Evolutionary conservation across 1,140 invertebrate genomes (phyloP).

Genomic region (Drosophila pruinosa): DNA sequence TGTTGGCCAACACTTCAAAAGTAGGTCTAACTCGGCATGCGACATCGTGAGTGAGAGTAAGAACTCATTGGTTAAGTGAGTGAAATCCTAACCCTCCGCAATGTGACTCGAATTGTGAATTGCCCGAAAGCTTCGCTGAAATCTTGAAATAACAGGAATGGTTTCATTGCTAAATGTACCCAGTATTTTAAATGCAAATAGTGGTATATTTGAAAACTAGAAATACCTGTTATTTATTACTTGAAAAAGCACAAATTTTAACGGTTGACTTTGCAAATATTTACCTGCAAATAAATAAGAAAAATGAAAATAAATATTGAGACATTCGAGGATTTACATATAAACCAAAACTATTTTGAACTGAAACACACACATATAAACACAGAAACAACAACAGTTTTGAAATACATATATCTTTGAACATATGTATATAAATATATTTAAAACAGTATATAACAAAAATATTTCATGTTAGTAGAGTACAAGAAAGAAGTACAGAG

Average conservation of each 20-base stretch:
- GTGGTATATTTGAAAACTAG: conserved; percentile 6
- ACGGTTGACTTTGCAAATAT: conserved; percentile 38
- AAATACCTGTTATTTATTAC: conserved; percentile 38
- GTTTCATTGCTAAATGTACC: neutral
- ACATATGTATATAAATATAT: conserved; percentile 3
- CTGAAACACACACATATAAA: conserved; percentile 40
- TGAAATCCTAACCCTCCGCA: conserved; percentile 11
- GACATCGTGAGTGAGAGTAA: conserved; percentile 17
- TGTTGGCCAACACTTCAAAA: conserved; percentile 20
- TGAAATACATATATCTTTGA: conserved; percentile 3
- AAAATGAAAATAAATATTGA: conserved; percentile 24
- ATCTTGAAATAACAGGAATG: conserved; percentile 11
- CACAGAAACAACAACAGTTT: conserved; percentile 32
- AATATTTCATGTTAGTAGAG: neutral
- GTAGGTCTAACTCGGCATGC: conserved; percentile 49
- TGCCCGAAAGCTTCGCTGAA: neutral
- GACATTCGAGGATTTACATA: neutral
- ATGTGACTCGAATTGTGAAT: conserved; percentile 11
- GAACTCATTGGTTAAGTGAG: conserved; percentile 13
- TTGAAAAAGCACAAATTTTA: conserved; percentile 6
- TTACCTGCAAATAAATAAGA: conserved; percentile 69
- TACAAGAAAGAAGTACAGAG: neutral
- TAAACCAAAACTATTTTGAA: conserved; percentile 28
- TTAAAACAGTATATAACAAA: neutral
- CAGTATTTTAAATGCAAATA: conserved; percentile 20